Evolutionary conservation across 2,797 vertebrate genomes (phyloP).

Genomic region (Valencia hispanica): DNA sequence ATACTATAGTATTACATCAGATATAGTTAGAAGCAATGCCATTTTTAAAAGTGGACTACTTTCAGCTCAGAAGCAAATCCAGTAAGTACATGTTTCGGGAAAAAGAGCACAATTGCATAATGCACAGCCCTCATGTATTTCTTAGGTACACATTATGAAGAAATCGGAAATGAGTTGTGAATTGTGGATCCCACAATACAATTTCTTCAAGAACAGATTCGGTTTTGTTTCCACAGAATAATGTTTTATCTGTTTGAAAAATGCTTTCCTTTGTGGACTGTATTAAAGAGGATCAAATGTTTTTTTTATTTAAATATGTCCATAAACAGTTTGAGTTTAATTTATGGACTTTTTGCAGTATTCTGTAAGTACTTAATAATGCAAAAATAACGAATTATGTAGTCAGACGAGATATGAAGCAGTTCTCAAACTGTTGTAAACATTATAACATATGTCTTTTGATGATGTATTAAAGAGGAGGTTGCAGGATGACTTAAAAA

Average conservation of each 20-base stretch:
- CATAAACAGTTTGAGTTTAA: not conserved
- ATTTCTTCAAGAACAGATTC: not conserved
- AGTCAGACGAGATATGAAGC: slow-evolving; percentile 41
- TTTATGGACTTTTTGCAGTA: not conserved
- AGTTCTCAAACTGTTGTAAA: slow-evolving; percentile 37
- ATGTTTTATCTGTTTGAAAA: not conserved
- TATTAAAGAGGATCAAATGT: slow-evolving; percentile 3
- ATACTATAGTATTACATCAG: no score
- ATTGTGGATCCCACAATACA: not conserved
- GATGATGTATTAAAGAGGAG: slow-evolving; percentile 45
- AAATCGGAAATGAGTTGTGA: not conserved
- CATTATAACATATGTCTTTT: slow-evolving; percentile 25
- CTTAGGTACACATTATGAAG: not conserved
- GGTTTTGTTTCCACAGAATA: not conserved
- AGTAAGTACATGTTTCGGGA: no score
- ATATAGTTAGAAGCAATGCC: no score
- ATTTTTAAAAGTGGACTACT: no score
- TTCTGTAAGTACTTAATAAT: slow-evolving; percentile 15
- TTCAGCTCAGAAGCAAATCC: not conserved
- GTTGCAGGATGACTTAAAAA: slow-evolving; percentile 40
- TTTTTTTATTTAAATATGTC: not conserved
- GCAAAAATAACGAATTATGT: slow-evolving; percentile 42
- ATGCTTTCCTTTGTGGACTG: not conserved
- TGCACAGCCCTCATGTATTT: not conserved
- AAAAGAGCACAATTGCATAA: not conserved